Conservation (phyloP, 2,113 vertebrate genomes). For the Xiphias gladius region DNA sequence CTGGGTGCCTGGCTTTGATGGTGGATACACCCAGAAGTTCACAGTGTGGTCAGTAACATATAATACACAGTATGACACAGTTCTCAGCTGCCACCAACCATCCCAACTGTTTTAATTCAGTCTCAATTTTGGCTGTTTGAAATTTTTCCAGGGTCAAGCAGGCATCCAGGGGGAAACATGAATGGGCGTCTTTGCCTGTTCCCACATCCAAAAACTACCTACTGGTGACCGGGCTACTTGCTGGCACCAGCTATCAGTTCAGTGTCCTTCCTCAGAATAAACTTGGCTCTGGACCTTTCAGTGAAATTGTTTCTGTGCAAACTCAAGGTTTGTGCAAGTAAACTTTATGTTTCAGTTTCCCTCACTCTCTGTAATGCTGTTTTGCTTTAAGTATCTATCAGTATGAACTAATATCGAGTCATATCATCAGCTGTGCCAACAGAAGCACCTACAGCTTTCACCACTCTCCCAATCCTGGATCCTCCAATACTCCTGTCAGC, state of each 20-base stretch:
- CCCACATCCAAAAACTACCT: conserved; percentile 87
- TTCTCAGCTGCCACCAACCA: background rate
- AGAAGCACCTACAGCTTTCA: conserved; percentile 79
- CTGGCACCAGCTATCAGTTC: conserved; percentile 92
- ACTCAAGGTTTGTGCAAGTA: conserved; percentile 87
- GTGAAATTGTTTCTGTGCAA: conserved; percentile 89
- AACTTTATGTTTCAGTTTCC: background rate
- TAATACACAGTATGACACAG: background rate
- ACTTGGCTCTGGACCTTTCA: conserved; percentile 97
- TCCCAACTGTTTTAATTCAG: background rate
- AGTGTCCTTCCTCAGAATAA: conserved; percentile 96
- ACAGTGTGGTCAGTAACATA: conserved; percentile 91
- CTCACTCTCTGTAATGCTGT: background rate
- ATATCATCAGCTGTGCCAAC: conserved; percentile 85
- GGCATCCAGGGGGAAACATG: conserved; percentile 88
- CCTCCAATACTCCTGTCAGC: conserved; percentile 88
- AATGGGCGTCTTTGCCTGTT: conserved; percentile 93
- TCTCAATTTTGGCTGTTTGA: conserved; percentile 6
- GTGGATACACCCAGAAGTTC: conserved; percentile 95
- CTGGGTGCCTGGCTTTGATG: conserved; percentile 95
- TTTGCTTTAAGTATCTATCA: background rate
- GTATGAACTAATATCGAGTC: conserved; percentile 5
- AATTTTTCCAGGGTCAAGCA: conserved; percentile 86
- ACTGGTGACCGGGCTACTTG: conserved; percentile 90
- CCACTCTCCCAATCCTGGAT: conserved; percentile 79